A percentile compares a stretch with the other conserved stretches of the same genome.
Evolutionary conservation across 2,888 invertebrate species (phyloP).

Genomic region (Drosophila picticornis): DNA sequence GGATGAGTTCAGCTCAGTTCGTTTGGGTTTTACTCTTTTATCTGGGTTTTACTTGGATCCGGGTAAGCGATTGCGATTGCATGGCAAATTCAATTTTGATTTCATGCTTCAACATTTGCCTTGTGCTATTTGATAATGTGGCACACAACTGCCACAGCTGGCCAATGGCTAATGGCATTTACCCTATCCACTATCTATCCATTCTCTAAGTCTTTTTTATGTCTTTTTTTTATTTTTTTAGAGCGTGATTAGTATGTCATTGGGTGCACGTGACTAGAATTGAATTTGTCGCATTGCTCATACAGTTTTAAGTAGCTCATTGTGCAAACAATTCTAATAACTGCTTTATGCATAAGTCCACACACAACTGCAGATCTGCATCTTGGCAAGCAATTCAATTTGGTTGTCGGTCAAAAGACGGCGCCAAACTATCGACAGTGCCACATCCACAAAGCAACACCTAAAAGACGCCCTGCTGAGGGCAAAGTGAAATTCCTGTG

Average conservation of each 20-base stretch:
- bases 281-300: constrained; percentile 53
- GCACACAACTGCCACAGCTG: constrained; percentile 59
- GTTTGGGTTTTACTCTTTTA: constrained; percentile 8
- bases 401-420: constrained; percentile 26
- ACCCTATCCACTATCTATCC: not conserved
- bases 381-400: constrained; percentile 11
- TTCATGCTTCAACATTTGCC: constrained; percentile 56
- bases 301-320: constrained; percentile 55
- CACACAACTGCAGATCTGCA: constrained; percentile 4
- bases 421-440: constrained; percentile 36
- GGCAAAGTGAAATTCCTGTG: constrained; percentile 37
- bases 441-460: constrained; percentile 26
- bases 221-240: constrained; percentile 27
- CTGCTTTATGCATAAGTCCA: constrained; percentile 47
- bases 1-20: constrained; percentile 21
- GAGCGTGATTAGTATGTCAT: constrained; percentile 72
- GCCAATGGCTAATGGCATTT: constrained; percentile 53
- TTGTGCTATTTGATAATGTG: constrained; percentile 68
- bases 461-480: constrained; percentile 34
- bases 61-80: constrained; percentile 36
- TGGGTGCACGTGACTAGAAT: constrained; percentile 71
- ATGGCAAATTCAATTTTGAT: constrained; percentile 76
- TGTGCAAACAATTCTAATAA: constrained; percentile 67
- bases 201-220: not conserved
- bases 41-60: not conserved